Conservation (phyloP, 1,140 invertebrate genomes). For the Pseudomyrmex cubaensis region DNA sequence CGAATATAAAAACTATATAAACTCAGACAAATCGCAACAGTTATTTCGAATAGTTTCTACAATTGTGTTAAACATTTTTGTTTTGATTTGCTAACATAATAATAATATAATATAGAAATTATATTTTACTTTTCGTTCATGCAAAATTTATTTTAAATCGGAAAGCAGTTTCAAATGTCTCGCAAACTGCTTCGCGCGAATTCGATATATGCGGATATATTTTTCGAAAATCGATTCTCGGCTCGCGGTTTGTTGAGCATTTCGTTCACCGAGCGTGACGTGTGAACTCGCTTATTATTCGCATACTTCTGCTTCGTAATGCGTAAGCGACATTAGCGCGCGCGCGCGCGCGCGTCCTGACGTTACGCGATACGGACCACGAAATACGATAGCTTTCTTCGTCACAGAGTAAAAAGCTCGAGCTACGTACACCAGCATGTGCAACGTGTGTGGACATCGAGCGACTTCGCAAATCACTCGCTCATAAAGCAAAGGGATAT, state of each 20-base stretch:
- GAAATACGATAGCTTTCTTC: conserved; percentile 79
- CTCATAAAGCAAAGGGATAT: conserved; percentile 73
- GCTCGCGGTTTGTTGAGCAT: neutral
- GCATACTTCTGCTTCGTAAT: conserved; percentile 16
- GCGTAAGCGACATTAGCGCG: neutral
- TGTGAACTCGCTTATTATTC: neutral
- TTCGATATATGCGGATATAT: neutral
- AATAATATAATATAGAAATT: neutral
- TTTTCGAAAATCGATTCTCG: neutral
- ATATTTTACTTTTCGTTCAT: no score
- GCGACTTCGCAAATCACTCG: conserved; percentile 59
- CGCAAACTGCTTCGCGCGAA: no score
- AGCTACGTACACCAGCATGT: conserved; percentile 2
- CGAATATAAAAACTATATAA: no score
- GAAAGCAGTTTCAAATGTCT: neutral
- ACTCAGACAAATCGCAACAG: no score
- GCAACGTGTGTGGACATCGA: conserved; percentile 55
- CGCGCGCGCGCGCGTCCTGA: conserved; percentile 62
- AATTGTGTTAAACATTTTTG: no score
- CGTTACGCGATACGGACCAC: conserved; percentile 77
- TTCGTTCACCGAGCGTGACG: conserved; percentile 38
- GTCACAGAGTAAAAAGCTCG: conserved; percentile 52
- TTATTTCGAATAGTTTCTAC: no score
- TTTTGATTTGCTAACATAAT: neutral
- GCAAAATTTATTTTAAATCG: neutral